Evolutionary conservation across 2,797 vertebrate species (phyloP).

Genomic region (Anableps anableps): DNA sequence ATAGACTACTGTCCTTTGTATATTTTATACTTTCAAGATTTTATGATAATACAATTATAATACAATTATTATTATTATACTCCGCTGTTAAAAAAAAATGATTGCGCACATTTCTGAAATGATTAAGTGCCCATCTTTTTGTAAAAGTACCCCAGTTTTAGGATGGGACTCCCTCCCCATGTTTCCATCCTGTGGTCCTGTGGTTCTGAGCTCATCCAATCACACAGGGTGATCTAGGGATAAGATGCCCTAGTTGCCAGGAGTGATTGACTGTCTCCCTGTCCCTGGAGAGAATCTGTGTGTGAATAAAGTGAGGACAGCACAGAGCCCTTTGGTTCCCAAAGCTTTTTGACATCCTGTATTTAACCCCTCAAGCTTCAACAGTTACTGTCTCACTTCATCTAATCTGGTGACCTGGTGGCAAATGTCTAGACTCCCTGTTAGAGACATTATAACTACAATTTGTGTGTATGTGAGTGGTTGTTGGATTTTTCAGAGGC

Average conservation of each 20-base stretch:
- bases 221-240: constrained; percentile 62
- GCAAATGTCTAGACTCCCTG: constrained; percentile 60
- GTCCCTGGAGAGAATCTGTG: constrained; percentile 35
- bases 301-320: constrained; percentile 54
- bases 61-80: not conserved
- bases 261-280: constrained; percentile 67
- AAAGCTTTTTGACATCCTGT: constrained; percentile 58
- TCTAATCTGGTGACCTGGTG: constrained; percentile 63
- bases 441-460: constrained; percentile 49
- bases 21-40: not conserved
- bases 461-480: constrained; percentile 34
- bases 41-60: not conserved
- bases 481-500: constrained; percentile 2
- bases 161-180: constrained; percentile 59
- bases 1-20: not conserved
- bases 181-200: constrained; percentile 47
- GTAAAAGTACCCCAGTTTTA: constrained; percentile 35
- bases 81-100: not conserved
- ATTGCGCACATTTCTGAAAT: not conserved
- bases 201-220: constrained; percentile 56
- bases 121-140: constrained; percentile 26
- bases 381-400: constrained; percentile 40
- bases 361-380: constrained; percentile 38
- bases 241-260: constrained; percentile 74
- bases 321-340: constrained; percentile 53